A percentile compares a stretch with the other conserved stretches of the same genome.
Evolutionary conservation across 53 echinoderm and acorn worm genomes (phyloP).

Genomic region (Paelopatides confundens): DNA sequence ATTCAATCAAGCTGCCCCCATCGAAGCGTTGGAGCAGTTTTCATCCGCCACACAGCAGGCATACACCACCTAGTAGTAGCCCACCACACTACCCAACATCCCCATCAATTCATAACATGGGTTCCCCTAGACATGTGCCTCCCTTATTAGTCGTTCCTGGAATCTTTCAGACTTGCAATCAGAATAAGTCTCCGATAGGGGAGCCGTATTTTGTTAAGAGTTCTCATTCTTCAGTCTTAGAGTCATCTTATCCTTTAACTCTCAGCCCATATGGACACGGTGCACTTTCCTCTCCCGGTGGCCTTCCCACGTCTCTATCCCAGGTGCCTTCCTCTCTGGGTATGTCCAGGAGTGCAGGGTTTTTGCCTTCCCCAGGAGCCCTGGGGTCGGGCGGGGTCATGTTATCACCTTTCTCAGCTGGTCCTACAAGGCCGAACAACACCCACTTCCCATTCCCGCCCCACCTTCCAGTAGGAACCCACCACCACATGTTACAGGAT

Average conservation of each 20-base stretch:
- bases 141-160: slow-evolving; percentile 88
- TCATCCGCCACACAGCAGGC: slow-evolving; percentile 47
- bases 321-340: slow-evolving; percentile 52
- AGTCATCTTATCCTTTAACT: slow-evolving; percentile 72
- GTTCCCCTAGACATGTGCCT: slow-evolving; percentile 71
- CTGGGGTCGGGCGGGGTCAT: slow-evolving; percentile 80
- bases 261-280: slow-evolving; percentile 71
- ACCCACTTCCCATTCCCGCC: slow-evolving; percentile 99
- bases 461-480: slow-evolving; percentile 83
- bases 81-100: slow-evolving; percentile 47
- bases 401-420: slow-evolving; percentile 88
- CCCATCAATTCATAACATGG: slow-evolving; percentile 55
- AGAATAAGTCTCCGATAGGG: slow-evolving; percentile 60
- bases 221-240: slow-evolving; percentile 67
- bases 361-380: slow-evolving; percentile 78
- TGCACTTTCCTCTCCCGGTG: slow-evolving; percentile 58
- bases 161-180: slow-evolving; percentile 74
- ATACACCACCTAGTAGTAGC: slow-evolving; percentile 45
- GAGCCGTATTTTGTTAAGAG: slow-evolving; percentile 78
- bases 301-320: slow-evolving; percentile 70
- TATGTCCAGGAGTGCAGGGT: slow-evolving; percentile 57
- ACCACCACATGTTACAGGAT: slow-evolving; percentile 77
- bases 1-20: slow-evolving; percentile 90
- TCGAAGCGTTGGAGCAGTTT: slow-evolving; percentile 94
- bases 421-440: slow-evolving; percentile 64